A percentile compares a stretch with the other conserved stretches of the same genome.
Conservation (phyloP, 1,140 invertebrate species). For the Propsilocerus akamusi region DNA sequence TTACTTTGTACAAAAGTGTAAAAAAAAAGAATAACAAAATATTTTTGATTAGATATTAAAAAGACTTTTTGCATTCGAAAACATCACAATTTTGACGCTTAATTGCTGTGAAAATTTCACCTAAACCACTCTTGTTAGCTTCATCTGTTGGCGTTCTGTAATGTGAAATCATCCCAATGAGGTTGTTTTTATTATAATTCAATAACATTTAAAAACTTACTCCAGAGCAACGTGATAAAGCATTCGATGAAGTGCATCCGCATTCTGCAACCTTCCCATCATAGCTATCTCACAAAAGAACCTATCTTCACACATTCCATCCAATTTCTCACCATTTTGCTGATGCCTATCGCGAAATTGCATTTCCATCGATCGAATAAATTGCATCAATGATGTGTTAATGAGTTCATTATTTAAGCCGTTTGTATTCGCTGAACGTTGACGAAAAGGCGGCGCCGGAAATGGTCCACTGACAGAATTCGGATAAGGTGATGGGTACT, state of each 20-base stretch:
- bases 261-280: background rate
- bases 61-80: background rate
- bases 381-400: background rate
- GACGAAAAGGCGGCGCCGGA: background rate
- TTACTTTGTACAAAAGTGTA: too few species aligned
- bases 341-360: background rate
- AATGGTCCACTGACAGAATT: background rate
- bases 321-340: background rate
- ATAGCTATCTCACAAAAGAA: background rate
- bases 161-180: too few species aligned
- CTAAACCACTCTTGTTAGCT: background rate
- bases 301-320: background rate
- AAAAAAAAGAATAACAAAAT: too few species aligned
- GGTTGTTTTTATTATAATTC: background rate
- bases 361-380: background rate
- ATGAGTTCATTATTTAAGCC: too few species aligned
- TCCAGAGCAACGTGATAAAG: background rate
- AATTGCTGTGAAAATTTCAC: background rate
- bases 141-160: background rate
- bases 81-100: background rate
- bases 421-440: background rate
- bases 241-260: background rate
- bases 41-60: too few species aligned
- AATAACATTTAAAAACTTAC: background rate
- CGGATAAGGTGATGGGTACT: background rate